phyloP scores from a whole-genome alignment of 1,140 invertebrate species.

The Maniola jurtina region DNA sequence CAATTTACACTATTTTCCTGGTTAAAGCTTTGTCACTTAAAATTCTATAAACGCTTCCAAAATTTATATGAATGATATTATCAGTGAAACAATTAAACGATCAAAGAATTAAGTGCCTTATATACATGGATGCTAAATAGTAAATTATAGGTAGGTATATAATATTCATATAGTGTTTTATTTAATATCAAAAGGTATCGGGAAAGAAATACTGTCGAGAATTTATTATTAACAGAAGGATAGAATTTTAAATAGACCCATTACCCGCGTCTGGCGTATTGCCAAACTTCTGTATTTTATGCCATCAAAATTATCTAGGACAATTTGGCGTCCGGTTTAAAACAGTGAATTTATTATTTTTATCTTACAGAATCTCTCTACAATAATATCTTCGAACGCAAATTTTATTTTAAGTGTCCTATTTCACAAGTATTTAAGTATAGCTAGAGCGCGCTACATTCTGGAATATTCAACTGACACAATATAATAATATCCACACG shows the following conservation, averaged over 20 bases:
- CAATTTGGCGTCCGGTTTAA: slow-evolving; percentile 70
- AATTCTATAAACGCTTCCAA: slow-evolving; percentile 16
- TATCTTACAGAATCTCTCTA: slow-evolving; percentile 46
- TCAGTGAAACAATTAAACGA: slow-evolving; percentile 43
- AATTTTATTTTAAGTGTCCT: slow-evolving; percentile 45
- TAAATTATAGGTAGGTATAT: too few species aligned
- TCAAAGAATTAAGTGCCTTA: slow-evolving; percentile 64
- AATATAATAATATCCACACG: too few species aligned
- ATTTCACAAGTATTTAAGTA: slow-evolving; percentile 7
- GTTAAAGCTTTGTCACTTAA: slow-evolving; percentile 6
- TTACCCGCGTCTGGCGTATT: slow-evolving; percentile 53
- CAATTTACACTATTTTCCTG: background rate
- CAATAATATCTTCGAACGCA: slow-evolving; percentile 25
- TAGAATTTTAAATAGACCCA: slow-evolving; percentile 55
- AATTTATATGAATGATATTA: slow-evolving; percentile 18
- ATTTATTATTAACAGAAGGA: slow-evolving; percentile 42
- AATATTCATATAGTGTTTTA: slow-evolving; percentile 45
- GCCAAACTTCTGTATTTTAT: slow-evolving; percentile 68
- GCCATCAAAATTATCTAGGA: slow-evolving; percentile 75
- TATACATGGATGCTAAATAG: too few species aligned
- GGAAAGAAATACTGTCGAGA: slow-evolving; percentile 26
- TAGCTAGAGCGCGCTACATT: background rate
- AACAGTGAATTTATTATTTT: slow-evolving; percentile 67
- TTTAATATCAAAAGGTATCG: slow-evolving; percentile 32
- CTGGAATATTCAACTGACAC: background rate